Conservation (phyloP, 2,888 invertebrate genomes). For the Cerceris ruficornis region DNA sequence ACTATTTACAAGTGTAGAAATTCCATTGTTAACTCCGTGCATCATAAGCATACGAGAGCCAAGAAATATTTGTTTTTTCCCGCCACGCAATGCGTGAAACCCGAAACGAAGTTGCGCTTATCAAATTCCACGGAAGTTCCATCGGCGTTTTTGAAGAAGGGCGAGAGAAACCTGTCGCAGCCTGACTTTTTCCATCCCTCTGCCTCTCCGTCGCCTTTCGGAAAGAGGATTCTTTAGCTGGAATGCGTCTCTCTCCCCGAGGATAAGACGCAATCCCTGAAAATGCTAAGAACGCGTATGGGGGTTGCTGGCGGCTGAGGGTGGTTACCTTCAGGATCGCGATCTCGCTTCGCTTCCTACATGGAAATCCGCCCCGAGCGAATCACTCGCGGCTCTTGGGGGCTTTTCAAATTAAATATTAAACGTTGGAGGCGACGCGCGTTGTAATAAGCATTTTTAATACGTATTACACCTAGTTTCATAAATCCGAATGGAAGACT, state of each 20-base stretch:
- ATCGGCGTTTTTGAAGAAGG: constrained; percentile 41
- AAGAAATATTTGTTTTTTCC: neutral
- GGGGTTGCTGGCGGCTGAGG: constrained; percentile 7
- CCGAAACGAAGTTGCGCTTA: constrained; percentile 35
- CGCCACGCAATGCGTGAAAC: constrained; percentile 27
- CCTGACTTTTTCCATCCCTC: constrained; percentile 4
- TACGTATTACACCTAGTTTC: neutral
- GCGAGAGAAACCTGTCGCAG: constrained; percentile 29
- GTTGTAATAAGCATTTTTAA: neutral
- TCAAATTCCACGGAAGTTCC: constrained; percentile 40
- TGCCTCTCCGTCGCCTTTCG: constrained; percentile 2
- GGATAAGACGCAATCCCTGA: constrained; percentile 57
- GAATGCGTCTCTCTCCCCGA: constrained; percentile 40
- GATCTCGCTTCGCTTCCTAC: constrained; percentile 16
- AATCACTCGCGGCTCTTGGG: neutral
- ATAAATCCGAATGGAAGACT: neutral
- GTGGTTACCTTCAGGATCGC: constrained; percentile 14
- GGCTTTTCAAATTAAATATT: constrained; percentile 10
- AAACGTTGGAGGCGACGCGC: neutral
- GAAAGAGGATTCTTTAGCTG: constrained; percentile 53
- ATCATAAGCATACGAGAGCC: neutral
- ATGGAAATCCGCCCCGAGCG: constrained; percentile 27
- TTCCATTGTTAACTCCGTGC: too few species aligned
- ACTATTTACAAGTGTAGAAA: too few species aligned
- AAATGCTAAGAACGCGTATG: constrained; percentile 36